Evolutionary conservation across 1,140 invertebrate species (phyloP), one percentile per base, ranked within the genome.

Genomic region (Drosophila guanche): DNA sequence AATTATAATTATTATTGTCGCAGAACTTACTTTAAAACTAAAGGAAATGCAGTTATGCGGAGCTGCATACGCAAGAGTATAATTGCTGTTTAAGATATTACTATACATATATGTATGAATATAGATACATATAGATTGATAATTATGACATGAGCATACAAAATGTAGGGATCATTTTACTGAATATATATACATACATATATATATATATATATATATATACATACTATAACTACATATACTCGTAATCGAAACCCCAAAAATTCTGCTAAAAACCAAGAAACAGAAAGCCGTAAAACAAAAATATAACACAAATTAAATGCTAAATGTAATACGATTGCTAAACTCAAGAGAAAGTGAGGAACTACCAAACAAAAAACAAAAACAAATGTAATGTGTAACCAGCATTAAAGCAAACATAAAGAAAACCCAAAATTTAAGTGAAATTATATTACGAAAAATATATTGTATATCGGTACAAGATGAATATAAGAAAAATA

Each of bases 151-250:
- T 80, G 77, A 89, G 79, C 84, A 89, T 89, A 89, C 75, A 86
- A 88, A 90, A 84, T 88, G 88, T 90, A 90, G 83, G 83, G 83
- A 90, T 81, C 88, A 90, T 85, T 90, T 89, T 88, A 90, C 80
- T 81, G 79, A 88, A 85, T 71, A 74, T 68, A 72, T 76, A 61
- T 67, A 68, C 51, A 67, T 37, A 71, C 41, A 66, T 56, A 77
- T 29, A 59, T 48, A n/a, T n/a, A n/a, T n/a, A n/a, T 72, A 63
- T 66, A 56, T 70, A 76, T 68, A 72, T 72, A 65, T 71, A 71
- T 67, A 56, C 63, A 61, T 75, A 63, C 67, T 79, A 55, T 84
- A 72, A 72, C 63, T 76, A 73, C 69, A 84, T 85, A 76, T 85
- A 85, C 77, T 88, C 70, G 69, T 57, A 71, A 73, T 62, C 22